Evolutionary conservation across 2,797 vertebrate genomes (phyloP), one percentile per base, ranked within the genome.

Genomic region (Monodelphis domestica): DNA sequence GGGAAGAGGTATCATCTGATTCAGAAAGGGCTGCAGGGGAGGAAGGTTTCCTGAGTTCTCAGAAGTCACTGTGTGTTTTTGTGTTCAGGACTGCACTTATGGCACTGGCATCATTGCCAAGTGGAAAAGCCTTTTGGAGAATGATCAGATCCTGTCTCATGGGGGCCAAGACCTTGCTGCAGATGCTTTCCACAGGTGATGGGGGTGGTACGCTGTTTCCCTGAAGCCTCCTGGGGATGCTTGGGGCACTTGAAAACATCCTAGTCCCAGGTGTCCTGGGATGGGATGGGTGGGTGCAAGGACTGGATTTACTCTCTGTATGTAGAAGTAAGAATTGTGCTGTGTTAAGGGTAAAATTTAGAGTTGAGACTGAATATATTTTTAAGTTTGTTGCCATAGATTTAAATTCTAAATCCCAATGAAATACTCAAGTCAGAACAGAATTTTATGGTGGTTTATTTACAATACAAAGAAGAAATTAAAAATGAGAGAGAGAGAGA

Each of bases 111-210:
- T 99, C 94, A 98, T 99, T 26, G 99, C 99, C 95, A 99, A 99
- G 96, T 99, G 99, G 99, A 99, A 99, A 97, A 98, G 97, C 94
- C 99, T 99, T 92, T 98, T 99, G 95, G 99, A 99, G 97, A 99
- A 99, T 0, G 98, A 99, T 94, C 99, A 99, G 95, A 97, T 99
- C 88, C 94, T 99, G 87, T 99, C 99, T 4, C 99, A 99, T 21
- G 98, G 99, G 0, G 98, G 98, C 54, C 99, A 99, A 95, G 99
- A 99, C 95, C 97, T 99, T 59, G 98, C 99, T 0, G 99, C 99
- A 90, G 99, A 99, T 29, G 99, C 99, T 93, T 99, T 99, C 93
- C 99, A 99, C 99, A 99, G 99, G 99, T 99, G 96, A 91, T 29
- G 17, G 0, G 0, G 3, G 15, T 1, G 12, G 10, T 12, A 91